Percentiles rank a stretch among this genome's conserved stretches.
phyloP scores from a whole-genome alignment of 1,140 invertebrate genomes.

The Drosophila cardini region DNA sequence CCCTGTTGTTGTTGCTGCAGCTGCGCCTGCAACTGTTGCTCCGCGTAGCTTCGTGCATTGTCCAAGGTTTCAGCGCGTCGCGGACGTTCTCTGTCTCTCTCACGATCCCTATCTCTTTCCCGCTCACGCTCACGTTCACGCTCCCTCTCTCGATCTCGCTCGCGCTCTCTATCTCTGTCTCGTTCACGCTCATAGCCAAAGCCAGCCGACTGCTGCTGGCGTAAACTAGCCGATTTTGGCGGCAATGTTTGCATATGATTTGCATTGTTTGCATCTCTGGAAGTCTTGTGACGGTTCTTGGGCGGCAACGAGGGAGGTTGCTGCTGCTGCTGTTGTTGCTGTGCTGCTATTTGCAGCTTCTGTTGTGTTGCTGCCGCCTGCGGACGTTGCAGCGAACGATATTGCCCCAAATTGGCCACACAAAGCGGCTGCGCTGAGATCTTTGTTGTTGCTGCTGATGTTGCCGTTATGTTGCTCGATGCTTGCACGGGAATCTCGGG shows the following conservation, averaged over 20 bases:
- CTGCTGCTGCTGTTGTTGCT: conserved; percentile 59
- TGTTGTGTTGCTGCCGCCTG: conserved; percentile 49
- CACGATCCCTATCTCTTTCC: conserved; percentile 50
- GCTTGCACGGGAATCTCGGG: conserved; percentile 79
- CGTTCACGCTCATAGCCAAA: conserved; percentile 54
- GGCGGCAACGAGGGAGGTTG: conserved; percentile 81
- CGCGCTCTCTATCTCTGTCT: conserved; percentile 44
- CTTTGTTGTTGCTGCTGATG: conserved; percentile 61
- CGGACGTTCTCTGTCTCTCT: conserved; percentile 62
- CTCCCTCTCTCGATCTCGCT: conserved; percentile 42
- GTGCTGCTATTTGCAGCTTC: conserved; percentile 52
- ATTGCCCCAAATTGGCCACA: conserved; percentile 79
- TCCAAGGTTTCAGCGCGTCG: conserved; percentile 75
- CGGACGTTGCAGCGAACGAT: conserved; percentile 80
- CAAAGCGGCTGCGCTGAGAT: conserved; percentile 81
- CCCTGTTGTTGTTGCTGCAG: conserved; percentile 66
- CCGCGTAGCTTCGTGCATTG: conserved; percentile 77
- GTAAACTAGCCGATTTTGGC: conserved; percentile 68
- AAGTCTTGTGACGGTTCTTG: conserved; percentile 80
- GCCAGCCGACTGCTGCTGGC: conserved; percentile 63
- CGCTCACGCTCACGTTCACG: conserved; percentile 40
- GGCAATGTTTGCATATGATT: conserved; percentile 80
- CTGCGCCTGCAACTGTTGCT: conserved; percentile 62
- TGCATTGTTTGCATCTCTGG: conserved; percentile 65
- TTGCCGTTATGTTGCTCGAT: conserved; percentile 28